Conservation (phyloP, 2,888 invertebrate species). For the Idaea biselata region DNA sequence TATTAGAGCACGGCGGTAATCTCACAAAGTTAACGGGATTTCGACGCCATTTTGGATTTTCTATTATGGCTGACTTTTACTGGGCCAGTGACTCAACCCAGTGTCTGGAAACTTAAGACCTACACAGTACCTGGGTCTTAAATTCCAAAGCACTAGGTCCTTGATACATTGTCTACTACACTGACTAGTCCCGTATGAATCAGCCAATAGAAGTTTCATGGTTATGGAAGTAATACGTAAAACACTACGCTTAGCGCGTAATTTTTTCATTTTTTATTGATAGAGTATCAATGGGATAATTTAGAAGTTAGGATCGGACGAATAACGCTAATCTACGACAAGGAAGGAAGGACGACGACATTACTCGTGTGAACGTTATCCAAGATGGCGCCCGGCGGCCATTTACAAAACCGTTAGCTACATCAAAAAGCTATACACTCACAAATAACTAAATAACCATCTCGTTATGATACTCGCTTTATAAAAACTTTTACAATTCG, state of each 20-base stretch:
- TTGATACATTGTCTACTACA: too few species aligned
- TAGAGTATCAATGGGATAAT: not conserved
- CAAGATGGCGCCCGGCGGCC: constrained; percentile 39
- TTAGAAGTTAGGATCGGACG: constrained; percentile 28
- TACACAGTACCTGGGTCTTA: not conserved
- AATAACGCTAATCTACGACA: constrained; percentile 32
- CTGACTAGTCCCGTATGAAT: too few species aligned
- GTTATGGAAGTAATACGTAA: not conserved
- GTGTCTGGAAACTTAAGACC: not conserved
- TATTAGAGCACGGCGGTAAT: constrained; percentile 7
- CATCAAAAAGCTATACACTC: constrained; percentile 67
- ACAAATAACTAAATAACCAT: constrained; percentile 64
- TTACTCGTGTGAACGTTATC: constrained; percentile 27
- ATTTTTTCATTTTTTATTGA: not conserved
- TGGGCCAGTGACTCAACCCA: not conserved
- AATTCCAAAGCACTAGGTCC: constrained; percentile 13
- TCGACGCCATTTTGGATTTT: not conserved
- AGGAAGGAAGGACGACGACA: constrained; percentile 22
- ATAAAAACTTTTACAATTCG: constrained; percentile 46
- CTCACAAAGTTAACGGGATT: not conserved
- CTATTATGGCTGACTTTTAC: not conserved
- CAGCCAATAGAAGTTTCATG: not conserved
- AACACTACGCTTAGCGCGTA: not conserved
- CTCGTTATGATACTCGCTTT: constrained; percentile 40
- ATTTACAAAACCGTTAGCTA: constrained; percentile 58